Conservation (phyloP, 1,140 invertebrate species). For the Bathynomus jamesi region DNA sequence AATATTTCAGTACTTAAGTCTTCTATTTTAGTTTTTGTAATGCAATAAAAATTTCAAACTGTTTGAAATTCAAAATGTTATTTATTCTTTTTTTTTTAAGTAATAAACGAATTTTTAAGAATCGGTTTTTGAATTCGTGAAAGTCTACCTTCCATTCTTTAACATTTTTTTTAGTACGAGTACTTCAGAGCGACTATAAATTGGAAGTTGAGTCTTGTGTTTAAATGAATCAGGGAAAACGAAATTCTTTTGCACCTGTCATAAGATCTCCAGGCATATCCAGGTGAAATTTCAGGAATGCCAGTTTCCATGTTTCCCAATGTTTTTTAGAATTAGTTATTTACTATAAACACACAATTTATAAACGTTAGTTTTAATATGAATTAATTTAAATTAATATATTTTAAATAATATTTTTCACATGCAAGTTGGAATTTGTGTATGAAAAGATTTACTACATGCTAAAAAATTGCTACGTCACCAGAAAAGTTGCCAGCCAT, state of each 20-base stretch:
- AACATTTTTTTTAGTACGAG: neutral
- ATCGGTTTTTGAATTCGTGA: neutral
- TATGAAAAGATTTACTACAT: neutral
- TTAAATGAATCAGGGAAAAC: neutral
- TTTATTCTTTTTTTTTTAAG: neutral
- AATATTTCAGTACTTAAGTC: too few relatives aligned
- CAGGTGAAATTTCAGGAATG: conserved; percentile 1
- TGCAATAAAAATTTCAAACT: too few relatives aligned
- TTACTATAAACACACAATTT: too few relatives aligned
- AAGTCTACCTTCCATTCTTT: neutral
- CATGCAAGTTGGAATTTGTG: too few relatives aligned
- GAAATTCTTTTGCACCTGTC: conserved; percentile 1
- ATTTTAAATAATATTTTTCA: too few relatives aligned
- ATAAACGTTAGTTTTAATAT: too few relatives aligned
- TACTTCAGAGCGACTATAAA: neutral
- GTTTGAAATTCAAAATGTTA: too few relatives aligned
- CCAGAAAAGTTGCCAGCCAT: neutral
- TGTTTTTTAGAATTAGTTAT: neutral
- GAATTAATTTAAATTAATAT: too few relatives aligned
- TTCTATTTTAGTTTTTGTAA: too few relatives aligned
- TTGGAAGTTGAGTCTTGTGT: neutral
- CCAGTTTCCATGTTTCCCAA: conserved; percentile 1
- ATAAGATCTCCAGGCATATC: conserved; percentile 1
- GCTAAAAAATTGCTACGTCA: neutral
- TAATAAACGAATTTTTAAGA: neutral